These are phyloP conservation scores for Drosophila putrida DNA, from an alignment of 2,888 invertebrate genomes.

Conservation along the genomic window DNA sequence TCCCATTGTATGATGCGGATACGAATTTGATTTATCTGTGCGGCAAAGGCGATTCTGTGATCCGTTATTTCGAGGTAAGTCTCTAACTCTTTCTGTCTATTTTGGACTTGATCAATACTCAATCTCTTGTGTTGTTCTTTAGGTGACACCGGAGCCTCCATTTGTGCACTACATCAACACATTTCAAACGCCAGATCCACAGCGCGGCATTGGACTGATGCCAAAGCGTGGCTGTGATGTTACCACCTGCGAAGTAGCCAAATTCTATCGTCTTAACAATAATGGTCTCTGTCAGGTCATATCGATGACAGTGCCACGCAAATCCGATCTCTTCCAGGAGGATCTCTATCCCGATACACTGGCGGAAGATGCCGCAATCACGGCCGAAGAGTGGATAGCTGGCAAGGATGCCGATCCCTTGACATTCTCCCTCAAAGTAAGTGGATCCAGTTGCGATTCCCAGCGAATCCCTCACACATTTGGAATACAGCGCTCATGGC, in stretches of 20 bases:
- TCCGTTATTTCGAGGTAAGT: conserved; percentile 93
- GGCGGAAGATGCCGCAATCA: conserved; percentile 94
- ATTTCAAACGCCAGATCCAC: conserved; percentile 98
- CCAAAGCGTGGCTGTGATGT: conserved; percentile 99
- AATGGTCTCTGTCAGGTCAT: conserved; percentile 95
- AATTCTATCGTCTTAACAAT: conserved; percentile 98
- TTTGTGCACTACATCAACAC: conserved; percentile 99
- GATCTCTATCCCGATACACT: conserved; percentile 98
- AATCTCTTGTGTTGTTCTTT: neutral
- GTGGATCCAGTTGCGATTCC: conserved; percentile 75
- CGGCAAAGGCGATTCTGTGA: conserved; percentile 99
- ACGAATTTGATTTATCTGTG: conserved; percentile 97
- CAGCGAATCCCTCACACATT: conserved; percentile 38
- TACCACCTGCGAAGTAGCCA: conserved; percentile 96
- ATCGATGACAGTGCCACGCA: conserved; percentile 99
- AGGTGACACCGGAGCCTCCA: conserved; percentile 96
- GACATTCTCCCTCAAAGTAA: conserved; percentile 95
- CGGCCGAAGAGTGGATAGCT: conserved; percentile 96
- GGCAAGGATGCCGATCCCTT: conserved; percentile 96
- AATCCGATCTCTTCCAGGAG: conserved; percentile 98
- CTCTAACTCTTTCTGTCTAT: no score
- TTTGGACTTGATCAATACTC: neutral
- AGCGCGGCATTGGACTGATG: conserved; percentile 98
- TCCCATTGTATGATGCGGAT: conserved; percentile 98
- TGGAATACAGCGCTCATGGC: conserved; percentile 77